phyloP scores from a whole-genome alignment of 2,888 invertebrate species.

The Neoascia interrupta region DNA sequence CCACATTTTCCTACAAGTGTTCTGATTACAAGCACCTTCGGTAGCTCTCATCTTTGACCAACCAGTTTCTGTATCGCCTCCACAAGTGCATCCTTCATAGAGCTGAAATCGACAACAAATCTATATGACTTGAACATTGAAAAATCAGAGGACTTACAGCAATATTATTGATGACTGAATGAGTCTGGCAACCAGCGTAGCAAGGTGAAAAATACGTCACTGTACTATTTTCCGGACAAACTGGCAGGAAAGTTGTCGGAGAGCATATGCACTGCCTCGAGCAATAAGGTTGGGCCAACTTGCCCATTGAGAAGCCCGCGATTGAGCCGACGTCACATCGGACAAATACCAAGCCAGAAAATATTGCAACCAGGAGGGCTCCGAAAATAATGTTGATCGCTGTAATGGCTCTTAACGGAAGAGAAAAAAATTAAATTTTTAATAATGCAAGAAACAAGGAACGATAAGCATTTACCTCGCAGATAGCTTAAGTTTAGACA shows the following conservation, averaged over 20 bases:
- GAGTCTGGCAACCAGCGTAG: constrained; percentile 84
- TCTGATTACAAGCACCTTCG: constrained; percentile 81
- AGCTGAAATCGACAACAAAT: too few species aligned
- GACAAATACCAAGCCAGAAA: constrained; percentile 79
- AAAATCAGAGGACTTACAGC: too few species aligned
- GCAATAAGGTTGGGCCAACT: constrained; percentile 80
- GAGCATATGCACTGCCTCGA: constrained; percentile 82
- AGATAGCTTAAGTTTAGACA: constrained; percentile 81
- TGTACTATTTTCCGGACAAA: constrained; percentile 82
- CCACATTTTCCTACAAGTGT: constrained; percentile 80
- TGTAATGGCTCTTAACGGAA: constrained; percentile 80
- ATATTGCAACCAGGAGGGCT: constrained; percentile 79
- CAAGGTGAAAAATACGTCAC: constrained; percentile 86
- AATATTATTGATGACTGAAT: constrained; percentile 79
- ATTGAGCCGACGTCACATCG: constrained; percentile 80
- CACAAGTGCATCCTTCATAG: constrained; percentile 82
- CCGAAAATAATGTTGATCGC: constrained; percentile 80
- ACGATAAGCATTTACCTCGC: constrained; percentile 75
- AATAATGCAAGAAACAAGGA: neutral
- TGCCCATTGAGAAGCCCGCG: constrained; percentile 80
- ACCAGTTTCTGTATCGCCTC: constrained; percentile 72
- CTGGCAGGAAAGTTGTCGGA: constrained; percentile 82
- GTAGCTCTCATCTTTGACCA: constrained; percentile 76
- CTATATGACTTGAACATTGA: too few species aligned
- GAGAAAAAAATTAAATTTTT: constrained; percentile 7